Evolutionary conservation across 2,888 invertebrate genomes (phyloP).

Genomic region (Hypena proboscidalis): DNA sequence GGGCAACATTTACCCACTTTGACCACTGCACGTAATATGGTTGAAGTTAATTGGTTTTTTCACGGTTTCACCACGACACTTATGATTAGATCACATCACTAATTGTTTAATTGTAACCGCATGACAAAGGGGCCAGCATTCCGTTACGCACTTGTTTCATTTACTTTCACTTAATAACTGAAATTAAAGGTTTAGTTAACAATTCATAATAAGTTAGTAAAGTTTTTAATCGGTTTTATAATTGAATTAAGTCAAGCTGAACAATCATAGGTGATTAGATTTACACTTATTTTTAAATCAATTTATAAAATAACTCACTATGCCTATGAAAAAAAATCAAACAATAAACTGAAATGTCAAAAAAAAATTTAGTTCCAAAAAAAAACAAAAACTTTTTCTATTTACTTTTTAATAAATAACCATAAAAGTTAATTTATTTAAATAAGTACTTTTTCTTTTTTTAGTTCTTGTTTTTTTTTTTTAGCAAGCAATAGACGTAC

Average conservation of each 20-base stretch:
- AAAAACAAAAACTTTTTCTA: too few relatives aligned
- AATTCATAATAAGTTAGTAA: neutral
- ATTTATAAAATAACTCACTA: neutral
- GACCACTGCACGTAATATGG: too few relatives aligned
- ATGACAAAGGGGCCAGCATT: conserved; percentile 55
- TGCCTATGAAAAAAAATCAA: neutral
- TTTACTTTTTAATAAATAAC: neutral
- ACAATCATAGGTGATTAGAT: too few relatives aligned
- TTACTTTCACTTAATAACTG: conserved; percentile 37
- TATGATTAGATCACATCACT: conserved; percentile 36
- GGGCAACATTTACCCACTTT: neutral
- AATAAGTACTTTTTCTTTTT: neutral
- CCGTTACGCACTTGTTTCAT: conserved; percentile 53
- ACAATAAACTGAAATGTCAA: neutral
- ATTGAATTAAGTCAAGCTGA: too few relatives aligned
- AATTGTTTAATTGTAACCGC: conserved; percentile 37
- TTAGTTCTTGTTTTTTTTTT: conserved; percentile 8
- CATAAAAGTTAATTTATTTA: neutral
- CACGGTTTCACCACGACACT: conserved; percentile 20
- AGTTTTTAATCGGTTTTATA: too few relatives aligned
- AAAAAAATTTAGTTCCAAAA: too few relatives aligned
- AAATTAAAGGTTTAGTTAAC: conserved; percentile 19
- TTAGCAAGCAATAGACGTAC: conserved; percentile 61
- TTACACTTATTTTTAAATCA: neutral
- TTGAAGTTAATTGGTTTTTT: too few relatives aligned